phyloP scores from a whole-genome alignment of 2,888 invertebrate genomes.

The Cephonodes hylas region DNA sequence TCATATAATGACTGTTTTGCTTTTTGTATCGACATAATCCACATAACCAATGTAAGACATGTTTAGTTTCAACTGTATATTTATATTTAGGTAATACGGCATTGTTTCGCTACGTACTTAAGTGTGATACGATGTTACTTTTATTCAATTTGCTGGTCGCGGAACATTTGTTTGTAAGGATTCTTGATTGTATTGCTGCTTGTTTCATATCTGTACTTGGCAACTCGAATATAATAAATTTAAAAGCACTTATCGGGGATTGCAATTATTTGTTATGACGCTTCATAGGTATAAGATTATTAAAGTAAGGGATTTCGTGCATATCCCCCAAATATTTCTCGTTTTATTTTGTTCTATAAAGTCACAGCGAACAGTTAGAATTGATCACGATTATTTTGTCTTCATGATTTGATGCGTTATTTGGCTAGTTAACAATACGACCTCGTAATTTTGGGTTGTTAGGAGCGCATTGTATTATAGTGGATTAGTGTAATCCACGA shows the following conservation, averaged over 20 bases:
- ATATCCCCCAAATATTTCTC: background rate
- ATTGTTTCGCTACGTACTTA: conserved; percentile 28
- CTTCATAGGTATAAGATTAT: conserved; percentile 3
- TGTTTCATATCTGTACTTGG: conserved; percentile 10
- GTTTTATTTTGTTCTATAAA: background rate
- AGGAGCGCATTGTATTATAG: background rate
- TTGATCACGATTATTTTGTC: background rate
- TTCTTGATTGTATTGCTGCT: conserved; percentile 20
- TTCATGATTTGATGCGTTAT: background rate
- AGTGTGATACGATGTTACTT: conserved; percentile 18
- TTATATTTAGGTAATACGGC: conserved; percentile 22
- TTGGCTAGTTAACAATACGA: background rate
- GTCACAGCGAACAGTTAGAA: background rate
- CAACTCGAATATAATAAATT: background rate
- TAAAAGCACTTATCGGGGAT: conserved; percentile 7
- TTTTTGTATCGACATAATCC: conserved; percentile 32
- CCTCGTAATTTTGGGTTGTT: background rate
- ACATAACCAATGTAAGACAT: conserved; percentile 12
- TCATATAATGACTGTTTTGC: conserved; percentile 43
- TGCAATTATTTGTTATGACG: conserved; percentile 8
- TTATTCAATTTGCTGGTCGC: conserved; percentile 24
- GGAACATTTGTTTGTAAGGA: conserved; percentile 20
- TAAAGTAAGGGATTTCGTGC: background rate
- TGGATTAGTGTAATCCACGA: conserved; percentile 13
- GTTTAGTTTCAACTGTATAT: conserved; percentile 20